phyloP scores from a whole-genome alignment of 2,797 vertebrate genomes.

The Peromyscus aztecus region DNA sequence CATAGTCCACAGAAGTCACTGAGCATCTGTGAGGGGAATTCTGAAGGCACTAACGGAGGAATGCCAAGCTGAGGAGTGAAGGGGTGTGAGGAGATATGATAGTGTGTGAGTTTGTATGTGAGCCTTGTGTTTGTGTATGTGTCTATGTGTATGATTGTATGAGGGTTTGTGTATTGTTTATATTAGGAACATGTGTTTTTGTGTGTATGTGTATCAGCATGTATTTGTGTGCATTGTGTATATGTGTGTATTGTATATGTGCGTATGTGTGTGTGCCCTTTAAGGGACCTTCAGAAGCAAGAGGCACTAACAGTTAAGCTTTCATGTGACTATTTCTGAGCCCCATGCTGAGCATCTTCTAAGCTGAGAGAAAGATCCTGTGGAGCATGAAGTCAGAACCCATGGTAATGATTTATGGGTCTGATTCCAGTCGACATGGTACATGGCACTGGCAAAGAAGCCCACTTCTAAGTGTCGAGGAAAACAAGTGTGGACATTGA shows the following conservation, averaged over 20 bases:
- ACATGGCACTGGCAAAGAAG: not conserved
- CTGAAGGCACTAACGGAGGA: not conserved
- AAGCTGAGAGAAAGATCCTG: not conserved
- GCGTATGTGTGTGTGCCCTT: not conserved
- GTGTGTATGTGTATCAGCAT: not conserved
- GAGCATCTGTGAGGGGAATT: no score
- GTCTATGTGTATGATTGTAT: not conserved
- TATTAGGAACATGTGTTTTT: not conserved
- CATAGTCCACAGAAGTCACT: no score
- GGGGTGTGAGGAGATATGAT: not conserved
- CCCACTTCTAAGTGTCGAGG: not conserved
- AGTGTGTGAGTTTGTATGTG: not conserved
- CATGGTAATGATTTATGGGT: not conserved
- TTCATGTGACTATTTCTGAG: not conserved
- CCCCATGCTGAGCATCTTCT: not conserved
- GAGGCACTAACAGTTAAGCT: not conserved
- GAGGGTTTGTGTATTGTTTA: not conserved
- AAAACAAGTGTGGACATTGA: not conserved
- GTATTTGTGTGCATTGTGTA: not conserved
- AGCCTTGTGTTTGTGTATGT: not conserved
- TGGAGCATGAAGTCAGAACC: not conserved
- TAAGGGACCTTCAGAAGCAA: not conserved
- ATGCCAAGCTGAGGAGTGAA: not conserved
- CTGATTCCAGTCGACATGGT: not conserved
- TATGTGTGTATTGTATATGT: not conserved